Evolutionary conservation across 2,888 invertebrate species (phyloP).

Genomic region (Lasius fuliginosus): DNA sequence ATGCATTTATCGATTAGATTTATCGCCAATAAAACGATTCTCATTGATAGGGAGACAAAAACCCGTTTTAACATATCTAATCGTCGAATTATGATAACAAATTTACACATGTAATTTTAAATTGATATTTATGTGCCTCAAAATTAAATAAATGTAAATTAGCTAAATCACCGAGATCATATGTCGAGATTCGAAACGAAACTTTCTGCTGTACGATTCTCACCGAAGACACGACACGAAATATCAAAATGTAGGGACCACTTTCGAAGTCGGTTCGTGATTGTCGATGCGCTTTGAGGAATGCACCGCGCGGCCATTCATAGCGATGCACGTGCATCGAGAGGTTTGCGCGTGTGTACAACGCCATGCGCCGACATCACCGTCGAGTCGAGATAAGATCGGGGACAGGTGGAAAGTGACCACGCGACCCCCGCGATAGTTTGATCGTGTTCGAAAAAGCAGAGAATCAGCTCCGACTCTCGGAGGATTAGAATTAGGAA

Average conservation of each 20-base stretch:
- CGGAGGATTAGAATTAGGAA: constrained; percentile 67
- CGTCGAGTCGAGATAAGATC: constrained; percentile 74
- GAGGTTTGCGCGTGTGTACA: constrained; percentile 50
- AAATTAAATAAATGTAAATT: constrained; percentile 10
- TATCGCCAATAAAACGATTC: not conserved
- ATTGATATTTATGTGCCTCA: not conserved
- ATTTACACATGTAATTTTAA: not conserved
- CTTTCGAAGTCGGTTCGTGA: constrained; percentile 40
- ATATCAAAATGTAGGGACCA: constrained; percentile 11
- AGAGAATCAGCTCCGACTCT: constrained; percentile 47
- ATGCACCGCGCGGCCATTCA: constrained; percentile 60
- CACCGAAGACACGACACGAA: not conserved
- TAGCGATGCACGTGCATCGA: constrained; percentile 68
- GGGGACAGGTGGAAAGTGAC: constrained; percentile 76
- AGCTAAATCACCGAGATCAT: not conserved
- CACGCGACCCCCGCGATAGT: constrained; percentile 66
- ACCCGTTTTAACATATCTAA: not conserved
- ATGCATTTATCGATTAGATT: not conserved
- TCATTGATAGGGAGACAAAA: not conserved
- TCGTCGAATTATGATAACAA: not conserved
- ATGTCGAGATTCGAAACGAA: not conserved
- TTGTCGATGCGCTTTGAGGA: constrained; percentile 22
- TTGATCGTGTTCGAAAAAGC: constrained; percentile 52
- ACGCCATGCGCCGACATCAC: constrained; percentile 63
- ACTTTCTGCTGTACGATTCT: constrained; percentile 9